Conservation (phyloP, 2,113 vertebrate species). For the Peromyscus maniculatus region DNA sequence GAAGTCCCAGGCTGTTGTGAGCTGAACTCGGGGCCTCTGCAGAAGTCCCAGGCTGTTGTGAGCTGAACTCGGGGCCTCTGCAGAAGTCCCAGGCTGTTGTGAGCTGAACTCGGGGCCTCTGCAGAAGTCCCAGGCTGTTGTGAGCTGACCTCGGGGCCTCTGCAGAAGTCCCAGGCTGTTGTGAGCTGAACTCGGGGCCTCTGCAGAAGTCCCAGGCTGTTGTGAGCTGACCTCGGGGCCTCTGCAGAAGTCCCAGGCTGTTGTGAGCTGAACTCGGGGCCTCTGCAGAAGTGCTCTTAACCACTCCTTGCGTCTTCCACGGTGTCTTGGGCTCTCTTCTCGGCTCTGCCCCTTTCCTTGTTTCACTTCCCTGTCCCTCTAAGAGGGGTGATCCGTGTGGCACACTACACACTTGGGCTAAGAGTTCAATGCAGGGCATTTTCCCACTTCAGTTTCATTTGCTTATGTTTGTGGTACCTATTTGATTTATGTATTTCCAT, state of each 20-base stretch:
- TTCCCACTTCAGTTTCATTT: neutral
- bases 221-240: too few species aligned
- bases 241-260: neutral
- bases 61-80: too few species aligned
- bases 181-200: too few species aligned
- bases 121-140: too few species aligned
- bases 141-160: too few species aligned
- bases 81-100: neutral
- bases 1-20: too few species aligned
- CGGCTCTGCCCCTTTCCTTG: neutral
- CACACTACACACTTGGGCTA: neutral
- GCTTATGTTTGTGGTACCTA: neutral
- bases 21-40: too few species aligned
- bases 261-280: neutral
- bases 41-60: too few species aligned
- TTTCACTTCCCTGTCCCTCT: neutral
- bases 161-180: too few species aligned
- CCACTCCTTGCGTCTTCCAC: neutral
- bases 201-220: too few species aligned
- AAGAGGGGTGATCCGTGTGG: neutral
- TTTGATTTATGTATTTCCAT: neutral
- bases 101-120: too few species aligned
- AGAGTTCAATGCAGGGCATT: neutral
- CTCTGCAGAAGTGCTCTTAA: neutral
- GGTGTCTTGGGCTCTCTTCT: neutral